A percentile compares a stretch with the other conserved stretches of the same genome.
phyloP scores from a whole-genome alignment of 2,113 vertebrate genomes.

The Uria lomvia region DNA sequence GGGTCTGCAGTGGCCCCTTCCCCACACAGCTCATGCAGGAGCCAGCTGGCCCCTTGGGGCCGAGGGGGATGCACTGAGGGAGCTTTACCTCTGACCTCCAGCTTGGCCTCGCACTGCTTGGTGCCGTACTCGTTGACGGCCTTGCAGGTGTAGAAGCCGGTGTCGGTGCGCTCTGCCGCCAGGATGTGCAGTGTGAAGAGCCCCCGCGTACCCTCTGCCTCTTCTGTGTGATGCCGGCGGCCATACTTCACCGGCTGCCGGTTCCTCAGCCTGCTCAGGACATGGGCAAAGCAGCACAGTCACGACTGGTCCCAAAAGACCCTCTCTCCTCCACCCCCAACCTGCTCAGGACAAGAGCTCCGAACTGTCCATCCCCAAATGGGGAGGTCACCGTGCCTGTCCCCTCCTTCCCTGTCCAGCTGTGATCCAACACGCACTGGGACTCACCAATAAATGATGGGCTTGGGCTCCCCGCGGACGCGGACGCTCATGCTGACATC shows the following conservation, averaged over 20 bases:
- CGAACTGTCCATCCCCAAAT: not conserved
- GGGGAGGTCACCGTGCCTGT: not conserved
- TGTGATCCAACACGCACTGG: not conserved
- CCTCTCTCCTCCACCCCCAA: not conserved
- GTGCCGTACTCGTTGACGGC: slow-evolving; percentile 96
- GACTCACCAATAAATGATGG: slow-evolving; percentile 95
- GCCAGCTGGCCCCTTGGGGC: not conserved
- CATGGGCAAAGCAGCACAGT: not conserved
- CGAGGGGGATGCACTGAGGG: accelerated
- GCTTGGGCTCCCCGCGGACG: slow-evolving; percentile 91
- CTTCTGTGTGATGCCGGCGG: slow-evolving; percentile 78
- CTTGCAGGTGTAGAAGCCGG: slow-evolving; percentile 93
- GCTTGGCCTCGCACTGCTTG: slow-evolving; percentile 89
- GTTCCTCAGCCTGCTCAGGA: slow-evolving; percentile 86
- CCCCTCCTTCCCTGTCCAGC: not conserved
- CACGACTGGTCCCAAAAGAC: not conserved
- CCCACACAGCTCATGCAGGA: not conserved
- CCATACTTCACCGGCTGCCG: slow-evolving; percentile 89
- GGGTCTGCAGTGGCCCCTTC: not conserved
- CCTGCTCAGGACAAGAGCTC: not conserved
- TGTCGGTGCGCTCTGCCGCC: slow-evolving; percentile 80
- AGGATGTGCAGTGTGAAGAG: slow-evolving; percentile 85
- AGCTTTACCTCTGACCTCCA: slow-evolving; percentile 91
- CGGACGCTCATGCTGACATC: slow-evolving; percentile 89
- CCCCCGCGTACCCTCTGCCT: slow-evolving; percentile 76